Percentiles rank a stretch among this genome's conserved stretches.
These are phyloP conservation scores for Euwallacea similis DNA, from an alignment of 1,140 invertebrate genomes.

Conservation along the genomic window DNA sequence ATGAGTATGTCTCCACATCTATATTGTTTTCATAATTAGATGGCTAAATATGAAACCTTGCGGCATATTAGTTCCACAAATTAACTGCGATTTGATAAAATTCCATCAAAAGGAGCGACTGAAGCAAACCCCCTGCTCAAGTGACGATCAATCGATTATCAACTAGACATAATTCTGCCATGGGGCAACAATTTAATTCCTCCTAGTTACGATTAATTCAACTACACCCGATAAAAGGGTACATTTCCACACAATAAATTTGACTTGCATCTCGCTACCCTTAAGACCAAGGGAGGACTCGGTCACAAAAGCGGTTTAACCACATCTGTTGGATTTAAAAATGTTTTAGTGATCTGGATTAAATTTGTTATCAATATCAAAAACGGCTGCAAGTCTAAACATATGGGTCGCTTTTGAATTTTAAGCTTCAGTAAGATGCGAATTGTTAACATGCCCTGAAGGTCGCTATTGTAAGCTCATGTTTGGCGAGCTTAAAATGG, in stretches of 20 bases:
- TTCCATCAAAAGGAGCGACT: too few species aligned
- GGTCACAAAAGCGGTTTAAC: slow-evolving; percentile 23
- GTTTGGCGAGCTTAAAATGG: slow-evolving; percentile 1
- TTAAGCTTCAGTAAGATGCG: slow-evolving; percentile 8
- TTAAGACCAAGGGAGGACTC: slow-evolving; percentile 9
- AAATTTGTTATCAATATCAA: slow-evolving; percentile 35
- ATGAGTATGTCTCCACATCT: slow-evolving; percentile 8
- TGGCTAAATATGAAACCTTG: too few species aligned
- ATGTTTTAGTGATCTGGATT: slow-evolving; percentile 34
- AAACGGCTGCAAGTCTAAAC: slow-evolving; percentile 15
- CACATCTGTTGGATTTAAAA: slow-evolving; percentile 39
- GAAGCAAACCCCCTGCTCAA: not conserved
- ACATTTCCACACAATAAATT: slow-evolving; percentile 40
- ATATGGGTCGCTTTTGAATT: slow-evolving; percentile 14
- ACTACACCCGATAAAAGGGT: slow-evolving; percentile 31
- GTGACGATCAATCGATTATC: not conserved
- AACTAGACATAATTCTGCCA: not conserved
- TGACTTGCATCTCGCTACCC: slow-evolving; percentile 14
- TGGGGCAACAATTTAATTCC: not conserved
- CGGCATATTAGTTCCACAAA: too few species aligned
- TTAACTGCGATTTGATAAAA: too few species aligned
- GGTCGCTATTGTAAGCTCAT: not conserved
- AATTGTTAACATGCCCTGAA: slow-evolving; percentile 16
- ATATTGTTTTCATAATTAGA: too few species aligned
- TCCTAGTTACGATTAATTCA: slow-evolving; percentile 16